These are phyloP conservation scores for Entomobrya multifasciata DNA, from an alignment of 2,888 invertebrate genomes.

Conservation along the genomic window DNA sequence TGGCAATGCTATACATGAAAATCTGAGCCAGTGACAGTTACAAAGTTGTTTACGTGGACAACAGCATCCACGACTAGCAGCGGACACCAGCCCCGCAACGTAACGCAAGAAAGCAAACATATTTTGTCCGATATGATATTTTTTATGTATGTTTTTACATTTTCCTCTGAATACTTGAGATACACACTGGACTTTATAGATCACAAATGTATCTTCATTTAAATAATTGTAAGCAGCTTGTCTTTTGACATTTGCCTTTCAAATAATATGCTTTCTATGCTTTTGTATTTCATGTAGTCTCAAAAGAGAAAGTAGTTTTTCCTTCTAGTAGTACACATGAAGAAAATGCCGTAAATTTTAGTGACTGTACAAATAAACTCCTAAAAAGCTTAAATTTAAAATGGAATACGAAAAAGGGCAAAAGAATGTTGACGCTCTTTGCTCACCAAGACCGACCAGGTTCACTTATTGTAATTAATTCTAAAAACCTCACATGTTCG, in stretches of 20 bases:
- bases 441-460: background rate
- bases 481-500: constrained; percentile 22
- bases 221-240: constrained; percentile 23
- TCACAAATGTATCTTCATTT: constrained; percentile 52
- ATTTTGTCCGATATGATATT: background rate
- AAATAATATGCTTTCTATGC: background rate
- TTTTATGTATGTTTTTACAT: background rate
- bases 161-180: background rate
- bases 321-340: background rate
- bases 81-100: background rate
- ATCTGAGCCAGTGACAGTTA: constrained; percentile 39
- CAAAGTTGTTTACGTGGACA: constrained; percentile 22
- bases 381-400: background rate
- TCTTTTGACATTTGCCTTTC: constrained; percentile 49
- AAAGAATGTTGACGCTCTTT: background rate
- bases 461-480: constrained; percentile 68
- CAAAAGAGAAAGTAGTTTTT: background rate
- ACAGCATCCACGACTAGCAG: background rate
- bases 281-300: background rate
- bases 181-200: constrained; percentile 11
- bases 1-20: constrained; percentile 5
- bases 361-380: too few species aligned
- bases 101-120: background rate
- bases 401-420: background rate
- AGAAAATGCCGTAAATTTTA: background rate